Base-by-base conservation (phyloP, 1,140 invertebrate species). In the Drosophila equinoxialis region DNA sequence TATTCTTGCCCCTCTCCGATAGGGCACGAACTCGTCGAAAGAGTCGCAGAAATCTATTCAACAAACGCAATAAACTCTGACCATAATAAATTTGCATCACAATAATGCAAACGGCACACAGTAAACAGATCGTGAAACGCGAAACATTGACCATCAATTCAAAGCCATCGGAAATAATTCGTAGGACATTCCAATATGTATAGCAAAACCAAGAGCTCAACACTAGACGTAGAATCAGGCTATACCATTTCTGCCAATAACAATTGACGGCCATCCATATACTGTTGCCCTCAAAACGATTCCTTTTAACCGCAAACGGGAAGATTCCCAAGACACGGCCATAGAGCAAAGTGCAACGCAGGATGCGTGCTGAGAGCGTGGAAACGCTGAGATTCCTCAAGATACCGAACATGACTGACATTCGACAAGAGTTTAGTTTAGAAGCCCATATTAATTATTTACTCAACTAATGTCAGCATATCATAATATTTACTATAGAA, bases 21-120 rank as follows among this genome's bases (percentile, higher is more conserved):
- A 89, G 17, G 1, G 65, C 67, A 1, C 64, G 68, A 6, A 90
- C 45, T 1, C 81, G 51, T 2, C 74, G 77, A 30, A 81, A 89
- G 0, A 89, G 55, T 6, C 81, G 23, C 3, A 89, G 70, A 20
- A 75, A 89, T 17, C 57, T 41, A 51, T 84, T 89, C 5, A 89
- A 48, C 37, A 89, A 35, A 23, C 74, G 69, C 3, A 89, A 17
- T 2, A 84, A 55, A 8, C 60, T 68, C 2, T 79, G 65, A 1
- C 71, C 81, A 26, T 60, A 73, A 60, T 63, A 65, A 1, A 80
- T 48, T 37, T 89, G 84, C 26, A 89, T 60, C 39, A 68, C 26
- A 17, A 84, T 11, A 0, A 84, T 78, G 48, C 68, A 61, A 4
- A 57, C 10, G 51, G 66, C 30, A 39, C 71, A 75, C 6, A 59